Base-by-base conservation (phyloP, 2,797 vertebrate genomes). In the Cryptoblepharus egeriae region DNA sequence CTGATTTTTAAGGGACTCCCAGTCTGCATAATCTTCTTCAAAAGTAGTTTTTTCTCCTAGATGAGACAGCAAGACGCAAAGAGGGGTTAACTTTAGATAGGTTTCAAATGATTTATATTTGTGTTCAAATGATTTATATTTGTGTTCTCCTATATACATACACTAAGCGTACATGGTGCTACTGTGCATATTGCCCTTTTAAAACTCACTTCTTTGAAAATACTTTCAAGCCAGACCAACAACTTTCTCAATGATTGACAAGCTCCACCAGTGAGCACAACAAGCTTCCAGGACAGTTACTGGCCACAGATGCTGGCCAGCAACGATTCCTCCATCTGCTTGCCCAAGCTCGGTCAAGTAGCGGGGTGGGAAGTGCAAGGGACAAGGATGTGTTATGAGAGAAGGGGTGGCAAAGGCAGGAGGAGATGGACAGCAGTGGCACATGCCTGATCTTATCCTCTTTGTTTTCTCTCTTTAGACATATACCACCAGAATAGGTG, bases 21-120 rank as follows among this genome's bases (percentile, higher is more conserved):
- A 2, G 26, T 79, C 83, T 13, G 83, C 4, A 32, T 67, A 75
- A n/a, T n/a, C n/a, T 39, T 80, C 74, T 80, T 91, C 85, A 65
- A 89, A 75, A 22, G 1, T 57, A 39, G 37, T 49, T 68, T 89
- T 91, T 58, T 75, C 72, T 93, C 64, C 89, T 90, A 75, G 39
- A 64, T 88, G 42, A 75, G n/a, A 83, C 85, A 87, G 0, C 73
- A 79, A 30, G 84, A 70, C 42, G 77, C 37, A 81, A 67, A 64
- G 4, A 22, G 70, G 3, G 42, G 77, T 37, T 83, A 52, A 69
- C 61, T 60, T 57, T 32, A 45, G 11, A 22, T 45, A 35, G 60
- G 37, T 73, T 79, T 79, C 55, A 74, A 69, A 1, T 58, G 28
- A 79, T 60, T 52, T 35, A 39, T 42, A 57, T 2, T n/a, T n/a